Evolutionary conservation across 2,113 vertebrate species (phyloP).

Genomic region (Strigops habroptila): DNA sequence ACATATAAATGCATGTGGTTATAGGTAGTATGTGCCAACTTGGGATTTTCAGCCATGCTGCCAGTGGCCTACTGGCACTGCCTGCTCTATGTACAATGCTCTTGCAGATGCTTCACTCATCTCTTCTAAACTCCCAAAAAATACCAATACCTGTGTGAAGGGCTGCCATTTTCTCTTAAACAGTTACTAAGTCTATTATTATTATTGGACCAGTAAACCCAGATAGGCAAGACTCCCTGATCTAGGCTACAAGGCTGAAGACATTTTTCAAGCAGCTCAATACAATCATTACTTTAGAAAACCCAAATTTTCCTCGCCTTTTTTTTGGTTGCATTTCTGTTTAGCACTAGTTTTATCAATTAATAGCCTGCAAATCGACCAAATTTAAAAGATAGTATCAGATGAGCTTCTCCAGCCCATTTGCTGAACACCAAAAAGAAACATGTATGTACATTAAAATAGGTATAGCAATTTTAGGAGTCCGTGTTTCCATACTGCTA

Average conservation of each 20-base stretch:
- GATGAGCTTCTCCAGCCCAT: not conserved
- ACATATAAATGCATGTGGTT: fast-evolving
- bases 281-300: not conserved
- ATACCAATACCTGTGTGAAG: not conserved
- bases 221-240: not conserved
- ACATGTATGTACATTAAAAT: not conserved
- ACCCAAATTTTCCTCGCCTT: not conserved
- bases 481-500: not conserved
- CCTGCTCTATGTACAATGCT: not conserved
- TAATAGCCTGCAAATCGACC: not conserved
- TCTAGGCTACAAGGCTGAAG: not conserved
- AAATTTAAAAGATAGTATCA: not conserved
- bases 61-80: not conserved
- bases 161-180: not conserved
- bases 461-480: not conserved
- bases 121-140: not conserved
- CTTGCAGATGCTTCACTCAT: not conserved
- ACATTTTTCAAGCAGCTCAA: not conserved
- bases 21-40: not conserved
- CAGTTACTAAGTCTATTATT: not conserved
- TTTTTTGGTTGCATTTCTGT: not conserved
- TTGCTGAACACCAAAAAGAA: not conserved
- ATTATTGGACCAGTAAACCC: not conserved
- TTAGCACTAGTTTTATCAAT: not conserved
- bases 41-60: not conserved